Evolutionary conservation across 2,888 invertebrate species (phyloP), one percentile per base, ranked within the genome.

Genomic region (Eupithecia inturbata): DNA sequence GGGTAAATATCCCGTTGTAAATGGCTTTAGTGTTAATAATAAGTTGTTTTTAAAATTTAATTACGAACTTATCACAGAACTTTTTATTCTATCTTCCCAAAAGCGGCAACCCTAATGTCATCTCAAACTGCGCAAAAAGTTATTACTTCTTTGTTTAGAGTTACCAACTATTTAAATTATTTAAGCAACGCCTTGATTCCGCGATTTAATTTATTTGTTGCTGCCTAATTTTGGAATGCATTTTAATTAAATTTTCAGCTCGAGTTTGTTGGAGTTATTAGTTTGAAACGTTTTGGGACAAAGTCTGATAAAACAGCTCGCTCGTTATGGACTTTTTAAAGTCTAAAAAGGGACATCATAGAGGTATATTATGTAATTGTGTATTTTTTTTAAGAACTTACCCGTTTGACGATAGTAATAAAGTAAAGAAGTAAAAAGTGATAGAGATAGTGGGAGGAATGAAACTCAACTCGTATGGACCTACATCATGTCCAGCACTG

Each of bases 111-210:
- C 68, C 73, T 71, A 68, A 33, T 19, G 66, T 39, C 60, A 33
- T 60, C 33, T 22, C 64, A 66, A 71, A 41, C 66, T 66, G 72
- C 39, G 60, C 68, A 66, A 66, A 72, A 68, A 71, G 71, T 67
- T 77, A 64, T 71, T 77, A 78, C 73, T 67, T 69, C 71, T 57
- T 26, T 7, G 31, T 28, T 19, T 16, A 66, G 39, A 41, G 60
- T 68, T 57, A 36, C 33, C 36, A 68, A 36, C 68, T 57, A 68
- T 68, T 57, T 39, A 68, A 68, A 36, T 39, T 39, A 66, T 66
- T 66, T 36, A 12, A n/a, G 36, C 63, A 39, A 26, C 22, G 64
- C 26, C 14, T 14, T 26, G 66, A 33, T 66, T 66, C 6, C 39
- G 62, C 9, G 14, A 39, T 66, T 39, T 39, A 66, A 39, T 26